Evolutionary conservation across 2,113 vertebrate genomes (phyloP).

Genomic region (Salvelinus alpinus): DNA sequence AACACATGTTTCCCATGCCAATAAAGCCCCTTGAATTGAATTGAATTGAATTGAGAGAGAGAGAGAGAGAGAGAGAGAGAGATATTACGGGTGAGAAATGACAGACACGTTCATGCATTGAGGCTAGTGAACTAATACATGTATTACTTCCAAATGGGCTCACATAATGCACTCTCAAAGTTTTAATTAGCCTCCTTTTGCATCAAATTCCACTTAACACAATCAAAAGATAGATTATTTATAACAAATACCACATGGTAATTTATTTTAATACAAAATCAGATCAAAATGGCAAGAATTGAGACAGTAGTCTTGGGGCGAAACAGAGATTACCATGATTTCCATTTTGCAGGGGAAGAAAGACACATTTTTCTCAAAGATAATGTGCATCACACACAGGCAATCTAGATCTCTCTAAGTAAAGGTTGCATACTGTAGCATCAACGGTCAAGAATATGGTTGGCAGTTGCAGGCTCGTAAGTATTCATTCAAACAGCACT

Average conservation of each 20-base stretch:
- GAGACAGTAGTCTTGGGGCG: neutral
- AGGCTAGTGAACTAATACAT: slow-evolving; percentile 15
- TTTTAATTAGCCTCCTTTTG: neutral
- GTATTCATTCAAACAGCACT: no score
- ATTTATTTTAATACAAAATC: slow-evolving; percentile 6
- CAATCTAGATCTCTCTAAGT: neutral
- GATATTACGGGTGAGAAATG: neutral
- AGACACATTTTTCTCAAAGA: neutral
- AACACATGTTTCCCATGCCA: no score
- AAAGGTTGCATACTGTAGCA: neutral
- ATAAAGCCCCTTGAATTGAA: no score
- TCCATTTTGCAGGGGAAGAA: neutral
- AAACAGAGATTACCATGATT: neutral
- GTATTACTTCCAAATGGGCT: slow-evolving; percentile 1
- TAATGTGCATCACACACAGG: neutral
- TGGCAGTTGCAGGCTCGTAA: neutral
- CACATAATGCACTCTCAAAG: neutral
- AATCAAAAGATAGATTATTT: slow-evolving; percentile 4
- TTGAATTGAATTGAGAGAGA: no score
- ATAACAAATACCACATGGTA: slow-evolving; percentile 1
- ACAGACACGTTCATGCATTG: slow-evolving; percentile 9
- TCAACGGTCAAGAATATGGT: neutral
- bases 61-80: neutral
- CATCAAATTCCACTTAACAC: slow-evolving; percentile 10
- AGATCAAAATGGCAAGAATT: neutral